Evolutionary conservation across 1,140 invertebrate genomes (phyloP), one percentile per base, ranked within the genome.

Genomic region (Cydia splendana): DNA sequence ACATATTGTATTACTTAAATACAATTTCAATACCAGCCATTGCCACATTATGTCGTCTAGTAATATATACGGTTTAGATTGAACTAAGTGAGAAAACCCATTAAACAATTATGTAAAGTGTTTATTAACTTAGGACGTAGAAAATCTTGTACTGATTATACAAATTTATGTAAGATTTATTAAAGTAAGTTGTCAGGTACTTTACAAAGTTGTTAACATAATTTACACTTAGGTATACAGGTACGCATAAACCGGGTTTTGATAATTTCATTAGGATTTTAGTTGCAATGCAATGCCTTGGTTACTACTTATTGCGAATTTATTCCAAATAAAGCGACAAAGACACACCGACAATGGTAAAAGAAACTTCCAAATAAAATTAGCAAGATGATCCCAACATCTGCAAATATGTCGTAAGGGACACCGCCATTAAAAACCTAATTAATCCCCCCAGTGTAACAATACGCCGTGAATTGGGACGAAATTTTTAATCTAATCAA

Each of bases 401-500:
- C 78, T 88, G 86, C 86, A 85, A 91, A 86, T 85, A 84, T 65
- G 7, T 90, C 91, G 90, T 92, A 92, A 93, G 85, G 84, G 84
- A 92, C 86, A 93, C 89, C 84, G 84, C 75, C 62, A 86, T 85
- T 88, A 86, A 89, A 87, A 88, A 85, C 57, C 80, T 86, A 90
- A 89, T 85, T 91, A 91, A 91, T 87, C 71, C 57, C 85, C 86
- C 84, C 84, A 76, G 74, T 83, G 85, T 85, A 82, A 88, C 89
- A 91, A 92, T 91, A 85, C 82, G 81, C 80, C 78, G 81, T 74
- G 86, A 86, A 90, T 91, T 90, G 87, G 87, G 79, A 79, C 85
- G 87, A 90, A 91, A 87, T 93, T 93, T 91, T 91, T 93, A 93
- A 93, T 91, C 89, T 88, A 92, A 93, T 93, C 90, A 93, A 93